Conservation (phyloP, 23 tunicate genomes). For the Ciona savignyi region DNA sequence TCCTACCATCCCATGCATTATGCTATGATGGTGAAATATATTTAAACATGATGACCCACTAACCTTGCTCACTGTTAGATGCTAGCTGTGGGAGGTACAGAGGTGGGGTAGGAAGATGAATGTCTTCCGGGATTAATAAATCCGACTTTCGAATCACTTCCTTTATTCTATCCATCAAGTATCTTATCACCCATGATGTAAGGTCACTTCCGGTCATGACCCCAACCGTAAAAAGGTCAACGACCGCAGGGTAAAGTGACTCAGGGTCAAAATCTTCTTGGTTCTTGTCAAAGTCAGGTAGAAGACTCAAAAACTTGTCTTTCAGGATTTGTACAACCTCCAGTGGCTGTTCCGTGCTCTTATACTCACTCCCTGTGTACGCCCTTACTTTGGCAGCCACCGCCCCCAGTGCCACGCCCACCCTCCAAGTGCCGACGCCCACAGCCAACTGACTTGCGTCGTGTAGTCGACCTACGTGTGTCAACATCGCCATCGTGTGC, state of each 20-base stretch:
- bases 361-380: background rate
- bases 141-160: slow-evolving; percentile 6
- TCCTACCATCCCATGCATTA: too few species aligned
- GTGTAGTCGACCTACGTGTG: slow-evolving; percentile 44
- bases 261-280: slow-evolving; percentile 33
- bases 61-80: too few species aligned
- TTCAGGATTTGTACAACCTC: background rate
- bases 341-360: background rate
- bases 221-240: slow-evolving; percentile 49
- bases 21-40: too few species aligned
- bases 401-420: slow-evolving; percentile 37
- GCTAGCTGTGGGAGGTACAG: slow-evolving; percentile 77
- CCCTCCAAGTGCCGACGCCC: slow-evolving; percentile 57
- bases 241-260: slow-evolving; percentile 9
- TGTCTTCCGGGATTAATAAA: slow-evolving; percentile 23
- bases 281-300: background rate
- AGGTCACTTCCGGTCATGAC: slow-evolving; percentile 77
- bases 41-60: too few species aligned
- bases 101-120: slow-evolving; percentile 75
- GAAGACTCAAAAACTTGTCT: background rate
- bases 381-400: slow-evolving; percentile 46
- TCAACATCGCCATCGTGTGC: slow-evolving; percentile 28
- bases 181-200: slow-evolving; percentile 24
- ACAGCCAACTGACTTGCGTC: slow-evolving; percentile 33
- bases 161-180: slow-evolving; percentile 26